Conservation (phyloP, 1,140 invertebrate species). For the Polypedilum vanderplanki region DNA sequence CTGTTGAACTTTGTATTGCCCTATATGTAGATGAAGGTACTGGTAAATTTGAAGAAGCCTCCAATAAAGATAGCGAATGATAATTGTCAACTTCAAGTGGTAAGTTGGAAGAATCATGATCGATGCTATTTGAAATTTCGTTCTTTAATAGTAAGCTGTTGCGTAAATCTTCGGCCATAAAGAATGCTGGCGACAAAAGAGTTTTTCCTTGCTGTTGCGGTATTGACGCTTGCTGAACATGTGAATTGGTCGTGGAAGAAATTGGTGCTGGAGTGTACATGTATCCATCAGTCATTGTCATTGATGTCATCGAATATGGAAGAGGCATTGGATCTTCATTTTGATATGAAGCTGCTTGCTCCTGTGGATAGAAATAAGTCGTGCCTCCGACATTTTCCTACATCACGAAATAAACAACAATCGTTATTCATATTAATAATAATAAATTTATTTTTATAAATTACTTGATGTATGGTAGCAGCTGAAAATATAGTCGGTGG, state of each 20-base stretch:
- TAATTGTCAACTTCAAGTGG: slow-evolving; percentile 85
- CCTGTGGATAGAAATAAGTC: slow-evolving; percentile 77
- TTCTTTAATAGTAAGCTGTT: slow-evolving; percentile 70
- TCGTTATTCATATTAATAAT: slow-evolving; percentile 36
- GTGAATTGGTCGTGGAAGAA: slow-evolving; percentile 35
- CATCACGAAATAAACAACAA: slow-evolving; percentile 33
- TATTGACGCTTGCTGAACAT: slow-evolving; percentile 40
- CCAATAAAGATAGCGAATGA: slow-evolving; percentile 78
- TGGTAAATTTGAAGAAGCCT: slow-evolving; percentile 61
- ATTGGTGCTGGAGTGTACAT: slow-evolving; percentile 36
- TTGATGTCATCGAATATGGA: slow-evolving; percentile 34
- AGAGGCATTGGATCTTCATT: slow-evolving; percentile 20
- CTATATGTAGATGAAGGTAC: slow-evolving; percentile 83
- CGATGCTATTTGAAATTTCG: slow-evolving; percentile 51
- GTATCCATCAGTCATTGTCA: slow-evolving; percentile 30
- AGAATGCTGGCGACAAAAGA: slow-evolving; percentile 57
- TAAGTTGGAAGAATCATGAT: slow-evolving; percentile 54
- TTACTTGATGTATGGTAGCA: slow-evolving; percentile 49
- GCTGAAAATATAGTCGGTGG: slow-evolving; percentile 37
- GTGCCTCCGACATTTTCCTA: slow-evolving; percentile 90
- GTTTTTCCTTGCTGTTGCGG: slow-evolving; percentile 36
- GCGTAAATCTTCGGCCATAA: slow-evolving; percentile 67
- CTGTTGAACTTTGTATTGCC: slow-evolving; percentile 82
- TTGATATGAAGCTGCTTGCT: slow-evolving; percentile 35
- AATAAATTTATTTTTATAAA: slow-evolving; percentile 33